Evolutionary conservation across 2,888 invertebrate genomes (phyloP), one percentile per base, ranked within the genome.

Genomic region (Nemurella pictetii): DNA sequence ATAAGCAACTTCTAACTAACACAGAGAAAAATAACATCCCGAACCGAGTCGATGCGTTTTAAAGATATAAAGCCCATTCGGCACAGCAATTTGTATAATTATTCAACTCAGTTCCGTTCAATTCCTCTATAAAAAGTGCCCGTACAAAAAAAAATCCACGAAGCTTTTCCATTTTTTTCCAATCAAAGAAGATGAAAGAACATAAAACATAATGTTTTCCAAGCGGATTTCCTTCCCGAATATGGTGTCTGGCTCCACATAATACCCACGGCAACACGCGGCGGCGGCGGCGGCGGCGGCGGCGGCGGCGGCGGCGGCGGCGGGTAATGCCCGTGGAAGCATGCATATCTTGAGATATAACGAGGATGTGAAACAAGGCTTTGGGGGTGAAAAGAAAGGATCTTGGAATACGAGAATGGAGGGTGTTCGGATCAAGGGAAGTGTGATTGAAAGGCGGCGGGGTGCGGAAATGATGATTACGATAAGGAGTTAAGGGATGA

Each of bases 391-490:
- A 9, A 9, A 32, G 3, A 32, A 32, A 32, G 32, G 32, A 32
- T 9, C 32, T 32, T 9, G 32, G 32, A 32, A 32, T 32, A 26
- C 26, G 27, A 26, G 27, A 77, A 26, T 78, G 78, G 12, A 75
- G 78, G 30, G 78, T 12, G 74, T 55, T 55, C 15, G 55, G 55
- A 55, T 55, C 9, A 55, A 55, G 55, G 55, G 55, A 81, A 81
- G 80, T 32, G 80, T 81, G 80, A 36, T 81, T 81, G 80, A 32
- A 78, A 78, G 78, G 30, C 7, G 29, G 35, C 32, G 26, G 80
- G 80, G 80, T 36, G 36, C 30, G 80, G 35, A 25, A 81, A 81
- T 81, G 80, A 81, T 81, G 80, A 81, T 81, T 81, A 81, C 35
- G 36, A 81, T n/a, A 75, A 75, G 28, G 27, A 27, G 75, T 25